Evolutionary conservation across 2,888 invertebrate genomes (phyloP), one percentile per base, ranked within the genome.

Genomic region (Cryptophagus acutangulus): DNA sequence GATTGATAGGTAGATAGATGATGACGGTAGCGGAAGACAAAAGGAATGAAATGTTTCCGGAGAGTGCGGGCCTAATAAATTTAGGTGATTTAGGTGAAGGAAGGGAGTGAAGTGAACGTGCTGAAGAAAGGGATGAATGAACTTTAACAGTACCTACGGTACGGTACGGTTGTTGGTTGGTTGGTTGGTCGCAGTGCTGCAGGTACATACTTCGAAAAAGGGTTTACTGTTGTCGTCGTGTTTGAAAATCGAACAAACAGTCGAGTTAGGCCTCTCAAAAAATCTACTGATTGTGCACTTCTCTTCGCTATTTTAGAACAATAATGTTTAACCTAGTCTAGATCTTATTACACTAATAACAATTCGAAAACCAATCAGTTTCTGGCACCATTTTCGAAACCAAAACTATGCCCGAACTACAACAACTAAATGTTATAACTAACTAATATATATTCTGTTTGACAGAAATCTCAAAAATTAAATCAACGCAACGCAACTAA

Each of bases 201-300:
- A 57, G 54, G 52, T 57, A 56, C 55, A 46, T 49, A n/a, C n/a
- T n/a, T n/a, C n/a, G n/a, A n/a, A 25, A 41, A 33, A 46, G 55
- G 58, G 57, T 20, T 58, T 59, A 61, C 58, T 52, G 56, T 55
- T 43, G 55, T 49, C 46, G n/a, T n/a, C n/a, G n/a, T n/a, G n/a
- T n/a, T n/a, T n/a, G 43, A 46, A 38, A 31, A 39, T 52, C 57
- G 53, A 56, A 55, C 51, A 51, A 55, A 40, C 31, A n/a, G n/a
- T n/a, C n/a, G n/a, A 42, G 25, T 62, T 67, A 66, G 66, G 65
- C 66, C 66, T 65, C 59, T 61, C 62, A 58, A 63, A n/a, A n/a
- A 53, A 55, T 51, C 59, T 61, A 59, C 57, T 60, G 60, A 61
- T 61, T 62, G 59, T 60, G 58, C 57, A 56, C 37, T 33, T 48